These are phyloP conservation scores for Pyrocephalus nanus DNA, from an alignment of 2,797 vertebrate genomes.

Conservation along the genomic window DNA sequence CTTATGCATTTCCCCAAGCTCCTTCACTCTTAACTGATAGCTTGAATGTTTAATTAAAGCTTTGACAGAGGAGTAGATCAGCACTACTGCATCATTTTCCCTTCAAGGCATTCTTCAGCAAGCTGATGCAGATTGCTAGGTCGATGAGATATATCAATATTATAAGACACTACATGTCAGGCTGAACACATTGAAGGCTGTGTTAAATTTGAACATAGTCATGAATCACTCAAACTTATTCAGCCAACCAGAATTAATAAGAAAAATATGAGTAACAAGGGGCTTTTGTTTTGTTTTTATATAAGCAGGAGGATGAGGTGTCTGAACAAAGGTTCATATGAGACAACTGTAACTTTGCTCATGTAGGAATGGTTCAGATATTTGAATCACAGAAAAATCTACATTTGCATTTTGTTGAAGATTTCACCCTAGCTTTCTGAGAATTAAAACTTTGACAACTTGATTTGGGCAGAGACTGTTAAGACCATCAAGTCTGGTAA, in stretches of 20 bases:
- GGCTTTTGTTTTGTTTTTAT: neutral
- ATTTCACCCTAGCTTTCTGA: neutral
- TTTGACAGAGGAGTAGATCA: slow-evolving; percentile 9
- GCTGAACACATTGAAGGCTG: neutral
- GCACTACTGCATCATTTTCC: neutral
- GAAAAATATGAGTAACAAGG: slow-evolving; percentile 45
- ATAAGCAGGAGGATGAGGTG: slow-evolving; percentile 14
- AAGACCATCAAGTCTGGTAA: neutral
- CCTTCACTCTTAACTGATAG: neutral
- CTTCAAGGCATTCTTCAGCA: neutral
- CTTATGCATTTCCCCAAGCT: neutral
- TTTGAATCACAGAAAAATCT: neutral
- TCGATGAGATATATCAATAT: neutral
- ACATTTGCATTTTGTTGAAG: neutral
- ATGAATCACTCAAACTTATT: slow-evolving; percentile 31
- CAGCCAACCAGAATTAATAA: slow-evolving; percentile 25
- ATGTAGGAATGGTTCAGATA: neutral
- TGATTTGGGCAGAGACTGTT: neutral
- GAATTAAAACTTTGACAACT: neutral
- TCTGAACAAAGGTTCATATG: slow-evolving; percentile 25
- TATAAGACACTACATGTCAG: neutral
- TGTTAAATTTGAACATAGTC: slow-evolving; percentile 2
- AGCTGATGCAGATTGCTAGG: neutral
- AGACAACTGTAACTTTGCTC: neutral
- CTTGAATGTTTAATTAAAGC: slow-evolving; percentile 26